Percentiles rank a stretch among this genome's conserved stretches.
Conservation (phyloP, 2,888 invertebrate genomes). For the Matsumyia berberina region DNA sequence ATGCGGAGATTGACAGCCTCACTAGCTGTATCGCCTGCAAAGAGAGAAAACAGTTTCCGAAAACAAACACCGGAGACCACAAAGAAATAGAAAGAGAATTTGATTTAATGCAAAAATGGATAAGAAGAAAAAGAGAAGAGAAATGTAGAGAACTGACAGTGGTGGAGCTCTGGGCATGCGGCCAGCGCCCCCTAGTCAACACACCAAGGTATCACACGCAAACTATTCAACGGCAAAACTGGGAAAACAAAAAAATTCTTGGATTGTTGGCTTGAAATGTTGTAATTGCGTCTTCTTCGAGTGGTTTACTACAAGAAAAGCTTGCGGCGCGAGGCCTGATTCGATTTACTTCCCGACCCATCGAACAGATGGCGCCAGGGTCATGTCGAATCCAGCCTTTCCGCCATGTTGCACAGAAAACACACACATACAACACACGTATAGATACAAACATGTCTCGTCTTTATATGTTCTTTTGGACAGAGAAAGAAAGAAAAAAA, state of each 20-base stretch:
- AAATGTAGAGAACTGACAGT: conserved; percentile 34
- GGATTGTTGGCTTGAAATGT: conserved; percentile 38
- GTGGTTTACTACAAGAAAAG: conserved; percentile 60
- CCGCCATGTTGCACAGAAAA: conserved; percentile 37
- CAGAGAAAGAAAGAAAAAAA: conserved; percentile 35
- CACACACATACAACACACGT: conserved; percentile 49
- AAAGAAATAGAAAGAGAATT: conserved; percentile 46
- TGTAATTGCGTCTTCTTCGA: conserved; percentile 77
- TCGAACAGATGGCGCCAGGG: not conserved
- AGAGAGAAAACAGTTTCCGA: conserved; percentile 68
- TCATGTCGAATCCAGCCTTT: conserved; percentile 2
- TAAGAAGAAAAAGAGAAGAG: conserved; percentile 56
- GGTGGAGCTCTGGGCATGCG: conserved; percentile 77
- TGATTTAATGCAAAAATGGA: conserved; percentile 38
- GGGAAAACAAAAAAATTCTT: conserved; percentile 38
- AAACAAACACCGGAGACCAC: conserved; percentile 68
- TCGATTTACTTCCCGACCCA: not conserved
- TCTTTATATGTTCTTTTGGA: conserved; percentile 50
- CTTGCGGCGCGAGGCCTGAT: conserved; percentile 16
- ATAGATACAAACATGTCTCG: conserved; percentile 57
- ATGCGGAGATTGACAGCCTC: conserved; percentile 78
- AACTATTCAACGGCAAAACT: conserved; percentile 46
- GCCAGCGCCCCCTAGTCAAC: conserved; percentile 63
- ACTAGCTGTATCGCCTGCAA: conserved; percentile 82
- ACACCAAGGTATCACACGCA: conserved; percentile 69